Evolutionary conservation across 2,113 vertebrate species (phyloP).

Genomic region (Benitochromis conjunctus): DNA sequence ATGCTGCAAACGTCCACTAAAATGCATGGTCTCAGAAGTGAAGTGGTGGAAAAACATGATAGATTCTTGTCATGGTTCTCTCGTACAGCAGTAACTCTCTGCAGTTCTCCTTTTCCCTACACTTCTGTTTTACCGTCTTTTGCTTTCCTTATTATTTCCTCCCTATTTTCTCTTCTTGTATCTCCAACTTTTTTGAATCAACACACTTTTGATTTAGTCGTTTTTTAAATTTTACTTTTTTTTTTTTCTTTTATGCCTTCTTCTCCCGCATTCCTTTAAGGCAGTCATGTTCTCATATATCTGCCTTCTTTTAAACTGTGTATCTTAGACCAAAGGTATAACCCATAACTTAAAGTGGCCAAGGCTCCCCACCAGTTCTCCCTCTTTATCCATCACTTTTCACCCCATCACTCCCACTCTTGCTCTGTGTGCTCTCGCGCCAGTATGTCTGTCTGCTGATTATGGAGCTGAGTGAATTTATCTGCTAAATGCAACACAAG

Average conservation of each 20-base stretch:
- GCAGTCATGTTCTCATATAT: constrained; percentile 37
- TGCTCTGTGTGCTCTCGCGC: constrained; percentile 32
- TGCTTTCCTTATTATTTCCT: background rate
- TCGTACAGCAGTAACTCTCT: constrained; percentile 3
- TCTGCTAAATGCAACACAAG: constrained; percentile 55
- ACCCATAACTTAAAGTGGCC: constrained; percentile 27
- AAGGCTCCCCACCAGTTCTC: constrained; percentile 37
- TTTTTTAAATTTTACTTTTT: background rate
- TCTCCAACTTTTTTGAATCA: background rate
- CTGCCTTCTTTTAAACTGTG: constrained; percentile 46
- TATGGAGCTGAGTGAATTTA: constrained; percentile 42
- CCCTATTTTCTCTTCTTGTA: background rate
- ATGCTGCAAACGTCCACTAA: constrained; percentile 44
- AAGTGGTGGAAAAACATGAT: constrained; percentile 68
- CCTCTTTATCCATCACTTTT: constrained; percentile 59
- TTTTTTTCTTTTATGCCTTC: constrained; percentile 4
- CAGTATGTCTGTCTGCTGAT: constrained; percentile 61
- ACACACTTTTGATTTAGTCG: background rate
- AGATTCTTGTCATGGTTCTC: constrained; percentile 52
- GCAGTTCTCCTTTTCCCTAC: background rate
- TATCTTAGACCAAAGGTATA: constrained; percentile 46
- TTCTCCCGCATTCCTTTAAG: constrained; percentile 6
- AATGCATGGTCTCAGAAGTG: constrained; percentile 69
- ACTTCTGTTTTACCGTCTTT: background rate
- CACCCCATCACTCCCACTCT: constrained; percentile 56